Evolutionary conservation across 2,888 invertebrate genomes (phyloP), one percentile per base, ranked within the genome.

Genomic region (Leptogaster cylindrica): DNA sequence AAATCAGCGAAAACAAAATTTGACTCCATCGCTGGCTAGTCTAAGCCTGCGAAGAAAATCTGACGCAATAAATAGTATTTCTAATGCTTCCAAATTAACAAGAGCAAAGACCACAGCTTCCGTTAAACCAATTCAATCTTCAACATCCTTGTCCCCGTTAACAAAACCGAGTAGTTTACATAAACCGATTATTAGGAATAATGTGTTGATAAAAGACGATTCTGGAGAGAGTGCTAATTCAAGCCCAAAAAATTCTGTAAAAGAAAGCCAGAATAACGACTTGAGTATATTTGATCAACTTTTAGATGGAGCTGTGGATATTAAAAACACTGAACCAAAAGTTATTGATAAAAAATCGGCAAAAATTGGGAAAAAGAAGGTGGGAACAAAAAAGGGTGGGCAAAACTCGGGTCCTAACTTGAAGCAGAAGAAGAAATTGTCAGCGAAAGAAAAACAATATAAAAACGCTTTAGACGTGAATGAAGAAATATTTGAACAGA

Each of bases 251-350:
- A 46, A 25, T 23, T 52, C 25, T 10, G 20, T 20, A 28, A 48
- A 48, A 23, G 44, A 3, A 3, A 41, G 46, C 3, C 7, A 28
- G n/a, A 28, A 67, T 5, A 70, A 61, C 75, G 75, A 61, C 58
- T 81, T 76, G 70, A 82, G 76, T 68, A 73, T 77, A 10, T 77
- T 77, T 3, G 79, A 81, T n/a, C 79, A 79, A 67, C 77, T 78
- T 55, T 71, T 81, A 28, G 81, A 81, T 64, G 81, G 81, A 0
- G 78, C 81, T 0, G 52, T 79, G 3, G 81, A 81, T 70, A 27
- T 70, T 7, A 66, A 67, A 41, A 44, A 14, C 18, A 16, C 20
- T 27, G 2, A 4, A 10, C 12, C 2, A 14, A 5, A 23, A n/a
- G 65, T 78, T 12, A 72, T 72, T 31, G 77, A 77, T 52, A 77